Evolutionary conservation across 2,888 invertebrate species (phyloP), one percentile per base, ranked within the genome.

Genomic region (Macrosoma leucophasiata): DNA sequence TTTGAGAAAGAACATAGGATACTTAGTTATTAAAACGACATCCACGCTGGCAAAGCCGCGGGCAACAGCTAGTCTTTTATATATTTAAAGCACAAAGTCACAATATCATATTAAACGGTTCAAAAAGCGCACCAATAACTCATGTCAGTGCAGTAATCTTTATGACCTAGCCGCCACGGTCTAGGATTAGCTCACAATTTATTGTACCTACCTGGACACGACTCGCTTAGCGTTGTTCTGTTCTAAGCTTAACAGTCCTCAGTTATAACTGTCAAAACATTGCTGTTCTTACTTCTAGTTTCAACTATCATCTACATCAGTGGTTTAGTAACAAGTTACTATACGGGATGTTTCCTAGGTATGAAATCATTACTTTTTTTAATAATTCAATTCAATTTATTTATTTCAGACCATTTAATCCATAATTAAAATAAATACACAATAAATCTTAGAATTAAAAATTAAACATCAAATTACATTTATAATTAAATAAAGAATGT

Each of bases 171-270:
- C 39, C 46, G 48, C 44, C 41, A 43, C 39, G 43, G 48, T 43
- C 42, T 35, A 41, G 60, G 62, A 64, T 66, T 61, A 67, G 52
- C 49, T 42, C 19, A 14, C 34, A 55, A 67, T 67, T 63, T 64
- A 67, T 64, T 38, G 50, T n/a, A n/a, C n/a, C n/a, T 43, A 53
- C 48, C 58, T 54, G 59, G 52, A 46, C 44, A 41, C 38, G 27
- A 41, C 43, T 33, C 47, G 37, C 36, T 42, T 39, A 45, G 51
- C 52, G 48, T 53, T 53, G 55, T 46, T 44, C 50, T 51, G 50
- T 41, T 38, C 39, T n/a, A n/a, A 35, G 50, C 43, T 44, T 50
- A 50, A 39, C 44, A 46, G 43, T 46, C 43, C 37, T 49, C 48
- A 45, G 36, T 42, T 36, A 40, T 50, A 47, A 46, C 44, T 43